These are phyloP conservation scores for Corydoras maculifer DNA, from an alignment of 2,113 vertebrate genomes.

Conservation along the genomic window DNA sequence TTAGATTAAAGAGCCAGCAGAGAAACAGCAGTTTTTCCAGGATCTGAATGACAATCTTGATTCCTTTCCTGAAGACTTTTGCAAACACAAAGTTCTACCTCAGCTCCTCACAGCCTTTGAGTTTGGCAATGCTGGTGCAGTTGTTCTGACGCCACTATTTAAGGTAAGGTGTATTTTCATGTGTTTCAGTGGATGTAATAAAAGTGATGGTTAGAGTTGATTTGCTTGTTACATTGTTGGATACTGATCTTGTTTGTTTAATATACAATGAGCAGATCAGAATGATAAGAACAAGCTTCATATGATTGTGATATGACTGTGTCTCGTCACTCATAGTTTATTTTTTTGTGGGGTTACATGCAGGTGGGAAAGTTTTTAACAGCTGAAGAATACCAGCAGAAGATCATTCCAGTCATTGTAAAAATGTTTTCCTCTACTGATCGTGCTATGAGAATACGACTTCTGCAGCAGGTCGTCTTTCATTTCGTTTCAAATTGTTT, in stretches of 20 bases:
- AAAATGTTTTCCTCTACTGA: constrained; percentile 94
- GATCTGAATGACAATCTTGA: constrained; percentile 82
- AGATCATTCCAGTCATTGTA: constrained; percentile 85
- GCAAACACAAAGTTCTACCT: constrained; percentile 85
- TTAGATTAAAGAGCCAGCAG: constrained; percentile 83
- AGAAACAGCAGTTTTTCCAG: constrained; percentile 87
- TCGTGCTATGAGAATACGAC: constrained; percentile 85
- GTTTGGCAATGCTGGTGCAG: constrained; percentile 80
- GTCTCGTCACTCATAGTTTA: too few relatives aligned
- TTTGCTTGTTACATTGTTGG: too few relatives aligned
- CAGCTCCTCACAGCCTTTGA: constrained; percentile 85
- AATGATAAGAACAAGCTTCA: too few relatives aligned
- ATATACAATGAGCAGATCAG: too few relatives aligned
- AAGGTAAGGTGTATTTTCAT: constrained; percentile 61
- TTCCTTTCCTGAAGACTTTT: constrained; percentile 84
- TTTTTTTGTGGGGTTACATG: constrained; percentile 7
- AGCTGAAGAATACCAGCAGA: constrained; percentile 84
- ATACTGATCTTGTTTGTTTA: too few relatives aligned
- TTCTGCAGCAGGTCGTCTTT: constrained; percentile 76
- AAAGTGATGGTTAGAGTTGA: too few relatives aligned
- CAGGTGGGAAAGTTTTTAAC: constrained; percentile 85
- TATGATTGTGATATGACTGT: too few relatives aligned
- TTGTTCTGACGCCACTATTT: constrained; percentile 84
- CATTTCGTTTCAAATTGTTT: not conserved
- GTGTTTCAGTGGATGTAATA: too few relatives aligned